phyloP scores from a whole-genome alignment of 2,797 vertebrate genomes.

The Thripadectes ignobilis region DNA sequence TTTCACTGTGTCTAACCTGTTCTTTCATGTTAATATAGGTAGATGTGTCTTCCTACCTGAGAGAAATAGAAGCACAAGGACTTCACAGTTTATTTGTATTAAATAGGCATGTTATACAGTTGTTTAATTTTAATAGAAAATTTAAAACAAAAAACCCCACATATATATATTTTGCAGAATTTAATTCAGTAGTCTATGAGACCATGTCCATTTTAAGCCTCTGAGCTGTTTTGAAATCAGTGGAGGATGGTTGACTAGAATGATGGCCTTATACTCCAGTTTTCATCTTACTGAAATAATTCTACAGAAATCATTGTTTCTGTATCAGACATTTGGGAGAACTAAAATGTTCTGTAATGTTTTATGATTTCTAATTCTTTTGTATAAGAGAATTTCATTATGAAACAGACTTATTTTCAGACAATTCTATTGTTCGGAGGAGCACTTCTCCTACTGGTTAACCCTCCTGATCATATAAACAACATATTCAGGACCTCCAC shows the following conservation, averaged over 20 bases:
- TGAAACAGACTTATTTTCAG: not conserved
- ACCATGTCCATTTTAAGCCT: not conserved
- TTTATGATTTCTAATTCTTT: not conserved
- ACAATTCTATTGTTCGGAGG: not conserved
- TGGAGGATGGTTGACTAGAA: not conserved
- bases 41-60: not conserved
- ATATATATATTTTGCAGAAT: not conserved
- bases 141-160: not conserved
- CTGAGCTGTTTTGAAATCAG: not conserved
- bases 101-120: not conserved
- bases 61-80: not conserved
- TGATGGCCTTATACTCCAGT: not conserved
- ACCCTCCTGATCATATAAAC: not conserved
- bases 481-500: not conserved
- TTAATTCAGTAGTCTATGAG: not conserved
- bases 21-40: not conserved
- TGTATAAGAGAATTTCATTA: not conserved
- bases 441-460: not conserved
- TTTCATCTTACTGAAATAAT: not conserved
- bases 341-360: not conserved
- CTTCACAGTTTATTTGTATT: not conserved
- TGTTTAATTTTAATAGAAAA: not conserved
- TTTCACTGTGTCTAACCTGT: not conserved
- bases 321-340: accelerated
- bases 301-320: not conserved